phyloP scores from a whole-genome alignment of 2,113 vertebrate genomes.

The Azemiops feae region DNA sequence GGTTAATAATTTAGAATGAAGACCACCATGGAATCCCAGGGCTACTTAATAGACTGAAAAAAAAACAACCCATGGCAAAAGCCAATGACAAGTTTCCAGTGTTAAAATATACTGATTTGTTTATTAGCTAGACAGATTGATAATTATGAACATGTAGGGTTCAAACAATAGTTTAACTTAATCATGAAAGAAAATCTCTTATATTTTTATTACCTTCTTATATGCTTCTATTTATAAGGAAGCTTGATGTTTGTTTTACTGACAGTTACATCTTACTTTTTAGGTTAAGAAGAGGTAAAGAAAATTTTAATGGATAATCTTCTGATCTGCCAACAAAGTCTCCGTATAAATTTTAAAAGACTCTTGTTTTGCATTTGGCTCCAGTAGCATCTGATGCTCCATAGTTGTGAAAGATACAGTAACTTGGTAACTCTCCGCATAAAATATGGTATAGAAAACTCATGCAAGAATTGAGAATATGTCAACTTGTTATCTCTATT shows the following conservation, averaged over 20 bases:
- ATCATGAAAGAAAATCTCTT: not conserved
- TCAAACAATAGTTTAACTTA: slow-evolving; percentile 11
- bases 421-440: not conserved
- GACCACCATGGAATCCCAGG: not conserved
- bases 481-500: not conserved
- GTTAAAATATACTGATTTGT: not conserved
- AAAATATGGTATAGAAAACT: not conserved
- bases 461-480: not conserved
- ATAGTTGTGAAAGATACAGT: too few species aligned
- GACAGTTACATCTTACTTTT: not conserved
- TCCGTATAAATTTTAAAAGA: not conserved
- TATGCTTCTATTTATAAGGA: not conserved
- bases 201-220: not conserved
- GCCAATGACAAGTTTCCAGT: not conserved
- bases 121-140: not conserved
- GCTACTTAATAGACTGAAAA: not conserved
- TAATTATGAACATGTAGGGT: not conserved
- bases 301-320: not conserved
- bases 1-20: not conserved
- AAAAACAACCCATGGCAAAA: not conserved
- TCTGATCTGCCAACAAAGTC: not conserved
- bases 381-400: not conserved
- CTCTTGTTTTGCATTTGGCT: not conserved
- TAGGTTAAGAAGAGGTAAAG: not conserved
- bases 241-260: not conserved